Base-by-base conservation (phyloP, 2,888 invertebrate species). In the Eurytoma californica region DNA sequence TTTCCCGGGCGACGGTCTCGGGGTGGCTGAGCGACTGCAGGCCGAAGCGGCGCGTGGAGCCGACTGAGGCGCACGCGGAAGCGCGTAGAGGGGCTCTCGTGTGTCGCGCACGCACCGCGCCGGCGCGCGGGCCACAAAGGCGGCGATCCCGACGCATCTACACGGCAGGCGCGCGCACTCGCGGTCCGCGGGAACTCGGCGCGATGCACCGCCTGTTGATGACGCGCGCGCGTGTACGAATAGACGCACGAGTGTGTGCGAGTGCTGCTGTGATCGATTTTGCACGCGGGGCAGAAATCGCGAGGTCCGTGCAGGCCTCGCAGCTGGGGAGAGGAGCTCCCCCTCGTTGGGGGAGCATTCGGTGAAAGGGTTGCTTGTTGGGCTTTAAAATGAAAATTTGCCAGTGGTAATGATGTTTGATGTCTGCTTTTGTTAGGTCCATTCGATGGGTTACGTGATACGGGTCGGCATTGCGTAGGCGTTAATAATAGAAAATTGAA, bases 161-260 rank as follows among this genome's bases (percentile, higher is more conserved):
- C 72, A 60, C 14, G 30, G 16, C n/a, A 51, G 58, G n/a, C 53
- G 28, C 61, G 49, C 61, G n/a, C 47, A 30, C 51, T 18, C 61
- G 49, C 24, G 14, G 5, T 12, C n/a, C 51, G 39, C 14, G 53
- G 3, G 53, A 14, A 9, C n/a, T 18, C 57, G 39, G 16, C 30
- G 30, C 61, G 39, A n/a, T 63, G 63, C 39, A 14, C 1, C 55
- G 68, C 72, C 72, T 72, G 72, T 72, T 72, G 72, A 69, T 69
- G 47, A 69, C 55, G n/a, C 65, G 60, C 13, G n/a, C 1, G 20
- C 30, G 24, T 24, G 24, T 24, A 24, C 1, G 24, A 24, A 2
- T 24, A 24, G 24, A 24, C 2, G 2, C 9, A 0, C 16, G 12
- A n/a, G 39, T 7, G 39, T 7, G 3, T 39, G 39, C 4, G 4